Conservation (phyloP, 2,113 vertebrate species). For the Colinus virginianus region DNA sequence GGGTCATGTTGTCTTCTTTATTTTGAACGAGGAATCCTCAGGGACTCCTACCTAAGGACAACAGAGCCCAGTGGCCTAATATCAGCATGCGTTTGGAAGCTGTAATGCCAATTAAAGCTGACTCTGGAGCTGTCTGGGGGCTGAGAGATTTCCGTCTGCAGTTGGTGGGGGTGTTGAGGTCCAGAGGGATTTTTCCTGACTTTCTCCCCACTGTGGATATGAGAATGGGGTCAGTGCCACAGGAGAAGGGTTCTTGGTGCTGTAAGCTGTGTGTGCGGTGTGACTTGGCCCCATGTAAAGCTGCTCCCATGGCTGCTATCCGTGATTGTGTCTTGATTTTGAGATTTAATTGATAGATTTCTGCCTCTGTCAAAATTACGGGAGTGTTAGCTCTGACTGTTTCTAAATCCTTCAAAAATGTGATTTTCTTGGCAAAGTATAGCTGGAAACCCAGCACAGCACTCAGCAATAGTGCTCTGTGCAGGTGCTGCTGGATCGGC, state of each 20-base stretch:
- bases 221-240: background rate
- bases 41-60: background rate
- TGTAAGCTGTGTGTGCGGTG: background rate
- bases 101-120: background rate
- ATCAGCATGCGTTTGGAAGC: background rate
- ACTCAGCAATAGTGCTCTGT: accelerated
- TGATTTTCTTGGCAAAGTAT: background rate
- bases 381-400: background rate
- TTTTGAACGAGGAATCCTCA: background rate
- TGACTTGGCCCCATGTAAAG: background rate
- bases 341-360: background rate
- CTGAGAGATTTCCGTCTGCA: background rate
- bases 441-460: background rate
- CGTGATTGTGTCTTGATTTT: background rate
- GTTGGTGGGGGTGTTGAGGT: no score
- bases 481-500: background rate
- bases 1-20: background rate
- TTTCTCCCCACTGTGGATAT: background rate
- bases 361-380: background rate
- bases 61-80: background rate
- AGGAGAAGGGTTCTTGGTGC: background rate
- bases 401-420: background rate
- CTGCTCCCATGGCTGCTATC: background rate
- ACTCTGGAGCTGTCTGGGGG: background rate
- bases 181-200: background rate